Base-by-base conservation (phyloP, 1,140 invertebrate genomes). In the Drosophila malerkotliana region DNA sequence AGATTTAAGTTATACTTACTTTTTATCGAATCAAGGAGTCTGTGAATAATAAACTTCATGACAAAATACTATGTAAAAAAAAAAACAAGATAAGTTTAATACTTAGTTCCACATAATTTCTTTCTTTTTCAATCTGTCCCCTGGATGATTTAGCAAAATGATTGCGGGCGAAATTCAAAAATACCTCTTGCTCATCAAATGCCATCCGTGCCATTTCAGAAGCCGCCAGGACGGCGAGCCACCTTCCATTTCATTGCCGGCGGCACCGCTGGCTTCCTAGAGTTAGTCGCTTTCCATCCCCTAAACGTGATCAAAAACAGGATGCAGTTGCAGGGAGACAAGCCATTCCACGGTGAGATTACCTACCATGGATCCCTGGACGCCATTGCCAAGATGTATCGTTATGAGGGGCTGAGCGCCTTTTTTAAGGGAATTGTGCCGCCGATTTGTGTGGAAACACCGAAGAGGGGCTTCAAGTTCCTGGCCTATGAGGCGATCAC, bases 391-490 rank as follows among this genome's bases (percentile, higher is more conserved):
- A 98, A 98, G 93, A 98, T 98, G 94, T 96, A 96, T 73, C 94
- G 90, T 85, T 93, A 94, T 77, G 98, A 99, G 93, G 97, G 97
- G 1, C 24, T 95, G 0, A 92, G 94, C 53, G 94, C 96, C 24
- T 96, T 97, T 92, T 98, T 96, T 94, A 98, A 98, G 93, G 98
- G 98, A 62, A 96, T 98, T 74, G 75, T 98, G 53, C 97, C 97
- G 3, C 97, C 97, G 12, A 94, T 98, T 80, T 83, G 98, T 41
- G 96, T 96, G 6, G 97, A 98, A 93, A 98, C 97, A 37, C 98
- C 97, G 5, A 98, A 98, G 93, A 91, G 97, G 91, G 97, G 97
- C 28, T 94, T 96, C 0, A 98, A 98, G 93, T 98, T 98, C 92
- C 94, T 97, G 69, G 95, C 96, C 30, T 98, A 98, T 93, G 97